A percentile compares a stretch with the other conserved stretches of the same genome.
phyloP scores from a whole-genome alignment of 2,797 vertebrate genomes.

The Allochrocebus solatus region DNA sequence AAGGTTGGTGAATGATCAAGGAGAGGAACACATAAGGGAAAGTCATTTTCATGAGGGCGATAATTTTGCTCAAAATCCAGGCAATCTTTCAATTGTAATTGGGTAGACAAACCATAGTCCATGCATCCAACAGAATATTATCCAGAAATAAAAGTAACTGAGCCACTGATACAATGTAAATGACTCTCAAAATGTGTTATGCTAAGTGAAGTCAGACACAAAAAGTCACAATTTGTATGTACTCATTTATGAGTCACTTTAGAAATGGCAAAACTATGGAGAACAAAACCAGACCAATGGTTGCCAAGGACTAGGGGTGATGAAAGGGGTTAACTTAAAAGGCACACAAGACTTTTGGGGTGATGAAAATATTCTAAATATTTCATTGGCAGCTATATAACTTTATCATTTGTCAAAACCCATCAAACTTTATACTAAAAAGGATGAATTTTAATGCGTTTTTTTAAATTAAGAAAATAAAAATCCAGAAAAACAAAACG shows the following conservation, averaged over 20 bases:
- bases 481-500: neutral
- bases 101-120: neutral
- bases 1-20: neutral
- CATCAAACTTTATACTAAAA: neutral
- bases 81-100: neutral
- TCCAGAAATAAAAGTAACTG: neutral
- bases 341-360: neutral
- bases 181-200: neutral
- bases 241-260: neutral
- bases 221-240: neutral
- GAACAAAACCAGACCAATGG: neutral
- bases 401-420: neutral
- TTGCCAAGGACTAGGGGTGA: neutral
- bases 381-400: neutral
- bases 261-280: neutral
- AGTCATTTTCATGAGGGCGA: neutral
- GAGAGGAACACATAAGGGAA: neutral
- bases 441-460: neutral
- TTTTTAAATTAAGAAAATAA: neutral
- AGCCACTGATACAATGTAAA: neutral
- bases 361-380: neutral
- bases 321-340: neutral
- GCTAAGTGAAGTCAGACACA: neutral
- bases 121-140: neutral
- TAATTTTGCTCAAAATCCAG: neutral